Conservation (phyloP, 2,888 invertebrate species). For the Cephus rjabovi region DNA sequence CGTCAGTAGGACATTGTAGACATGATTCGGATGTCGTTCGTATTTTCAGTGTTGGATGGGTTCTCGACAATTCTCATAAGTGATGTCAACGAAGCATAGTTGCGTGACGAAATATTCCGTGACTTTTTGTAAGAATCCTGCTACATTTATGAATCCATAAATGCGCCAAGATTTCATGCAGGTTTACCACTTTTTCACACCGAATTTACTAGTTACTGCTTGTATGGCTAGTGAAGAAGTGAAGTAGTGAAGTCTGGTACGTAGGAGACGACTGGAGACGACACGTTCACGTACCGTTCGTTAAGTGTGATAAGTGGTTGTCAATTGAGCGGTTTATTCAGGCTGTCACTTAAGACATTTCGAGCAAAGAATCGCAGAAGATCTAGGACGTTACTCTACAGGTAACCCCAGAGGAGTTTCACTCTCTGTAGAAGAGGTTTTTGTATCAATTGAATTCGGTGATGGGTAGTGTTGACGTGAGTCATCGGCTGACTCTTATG, state of each 20-base stretch:
- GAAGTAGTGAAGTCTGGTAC: not conserved
- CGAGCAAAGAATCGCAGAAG: constrained; percentile 17
- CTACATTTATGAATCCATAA: not conserved
- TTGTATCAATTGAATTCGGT: constrained; percentile 7
- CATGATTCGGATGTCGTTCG: too few relatives aligned
- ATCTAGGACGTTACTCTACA: not conserved
- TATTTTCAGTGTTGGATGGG: too few relatives aligned
- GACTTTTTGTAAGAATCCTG: not conserved
- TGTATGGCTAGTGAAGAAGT: not conserved
- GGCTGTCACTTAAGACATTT: constrained; percentile 44
- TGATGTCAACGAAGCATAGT: not conserved
- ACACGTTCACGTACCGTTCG: constrained; percentile 27
- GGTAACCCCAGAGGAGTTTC: not conserved
- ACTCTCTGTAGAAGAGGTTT: not conserved
- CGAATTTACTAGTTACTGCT: not conserved
- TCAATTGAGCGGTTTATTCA: constrained; percentile 53
- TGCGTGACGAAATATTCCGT: not conserved
- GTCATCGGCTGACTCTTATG: constrained; percentile 23
- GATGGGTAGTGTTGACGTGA: constrained; percentile 39
- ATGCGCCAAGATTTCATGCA: not conserved
- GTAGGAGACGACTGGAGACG: not conserved
- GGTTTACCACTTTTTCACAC: not conserved
- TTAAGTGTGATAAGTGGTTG: constrained; percentile 54
- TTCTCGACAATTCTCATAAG: not conserved
- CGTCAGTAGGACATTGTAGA: too few relatives aligned